Conservation (phyloP, 2,113 vertebrate species). For the Entomyzon cyanotis region DNA sequence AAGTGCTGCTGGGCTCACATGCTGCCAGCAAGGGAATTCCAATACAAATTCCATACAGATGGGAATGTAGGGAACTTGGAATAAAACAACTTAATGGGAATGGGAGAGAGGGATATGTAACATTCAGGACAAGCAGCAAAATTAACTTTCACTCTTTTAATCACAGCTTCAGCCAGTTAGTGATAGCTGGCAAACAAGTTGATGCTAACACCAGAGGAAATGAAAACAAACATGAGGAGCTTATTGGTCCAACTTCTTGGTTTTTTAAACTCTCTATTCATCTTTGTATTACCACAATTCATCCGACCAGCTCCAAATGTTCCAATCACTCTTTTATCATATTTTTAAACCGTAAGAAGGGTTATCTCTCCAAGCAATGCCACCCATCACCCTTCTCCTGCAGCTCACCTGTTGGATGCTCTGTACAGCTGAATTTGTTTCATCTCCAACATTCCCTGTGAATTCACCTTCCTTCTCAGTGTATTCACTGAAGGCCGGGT, state of each 20-base stretch:
- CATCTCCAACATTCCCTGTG: slow-evolving; percentile 83
- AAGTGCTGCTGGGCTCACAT: not conserved
- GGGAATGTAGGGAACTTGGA: not conserved
- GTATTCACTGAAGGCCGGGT: slow-evolving; percentile 81
- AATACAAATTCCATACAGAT: not conserved
- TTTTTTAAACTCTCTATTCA: not conserved
- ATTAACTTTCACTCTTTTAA: not conserved
- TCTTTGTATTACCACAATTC: not conserved
- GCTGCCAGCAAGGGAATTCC: not conserved
- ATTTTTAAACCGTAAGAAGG: not conserved
- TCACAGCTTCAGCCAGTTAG: not conserved
- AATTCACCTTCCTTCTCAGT: slow-evolving; percentile 76
- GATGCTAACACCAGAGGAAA: not conserved
- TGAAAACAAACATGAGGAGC: not conserved
- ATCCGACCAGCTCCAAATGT: not conserved
- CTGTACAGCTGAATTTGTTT: slow-evolving; percentile 94
- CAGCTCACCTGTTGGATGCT: slow-evolving; percentile 91
- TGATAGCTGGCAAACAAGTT: not conserved
- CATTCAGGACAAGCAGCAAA: not conserved
- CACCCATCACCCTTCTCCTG: not conserved
- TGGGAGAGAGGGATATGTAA: not conserved
- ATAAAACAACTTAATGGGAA: not conserved
- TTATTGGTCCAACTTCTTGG: not conserved
- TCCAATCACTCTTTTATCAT: not conserved
- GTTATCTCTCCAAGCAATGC: not conserved